phyloP scores from a whole-genome alignment of 2,113 vertebrate genomes.

The rabbit (Oryctolagus cuniculus) region mOryCun1.1 NC_091453.1:118236001-118236500 shows the following conservation, averaged over 20 bases:
- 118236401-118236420: too few relatives aligned
- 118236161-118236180: not conserved
- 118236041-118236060: not conserved
- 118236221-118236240: not conserved
- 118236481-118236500: too few relatives aligned
- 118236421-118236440: too few relatives aligned
- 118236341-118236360: too few relatives aligned
- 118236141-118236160: not conserved
- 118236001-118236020: not conserved
- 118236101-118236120: not conserved
- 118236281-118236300: conserved; percentile 30
- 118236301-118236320: too few relatives aligned
- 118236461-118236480: too few relatives aligned
- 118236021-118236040: conserved; percentile 39
- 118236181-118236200: conserved; percentile 29
- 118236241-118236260: conserved; percentile 23
- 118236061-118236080: not conserved
- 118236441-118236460: too few relatives aligned
- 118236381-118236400: too few relatives aligned
- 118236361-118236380: too few relatives aligned
- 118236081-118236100: not conserved
- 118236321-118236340: too few relatives aligned
- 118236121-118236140: not conserved
- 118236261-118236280: conserved; percentile 16
- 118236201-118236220: not conserved